Conservation (phyloP, 2,888 invertebrate genomes). For the Campopleginae sp. region DNA sequence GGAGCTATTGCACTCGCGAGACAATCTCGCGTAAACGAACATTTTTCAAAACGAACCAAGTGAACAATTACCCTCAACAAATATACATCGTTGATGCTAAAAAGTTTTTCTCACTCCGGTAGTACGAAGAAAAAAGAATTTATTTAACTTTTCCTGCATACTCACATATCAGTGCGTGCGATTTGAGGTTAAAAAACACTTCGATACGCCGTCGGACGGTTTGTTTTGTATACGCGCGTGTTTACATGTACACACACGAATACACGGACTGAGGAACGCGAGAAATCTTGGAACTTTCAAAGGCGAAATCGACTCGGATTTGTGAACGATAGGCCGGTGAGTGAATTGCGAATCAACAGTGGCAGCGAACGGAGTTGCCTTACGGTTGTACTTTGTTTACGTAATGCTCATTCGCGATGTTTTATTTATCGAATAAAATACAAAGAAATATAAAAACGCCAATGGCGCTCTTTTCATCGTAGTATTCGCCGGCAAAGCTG, state of each 20-base stretch:
- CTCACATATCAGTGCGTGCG: neutral
- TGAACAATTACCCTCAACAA: neutral
- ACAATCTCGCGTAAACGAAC: neutral
- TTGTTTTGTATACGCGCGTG: neutral
- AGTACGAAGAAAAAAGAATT: neutral
- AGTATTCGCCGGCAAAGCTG: neutral
- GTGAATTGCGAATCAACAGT: constrained; percentile 59
- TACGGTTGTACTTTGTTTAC: constrained; percentile 55
- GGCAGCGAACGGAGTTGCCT: constrained; percentile 6
- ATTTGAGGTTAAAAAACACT: neutral
- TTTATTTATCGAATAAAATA: constrained; percentile 31
- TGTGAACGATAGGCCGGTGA: constrained; percentile 46
- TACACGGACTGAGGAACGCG: neutral
- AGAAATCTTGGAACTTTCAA: neutral
- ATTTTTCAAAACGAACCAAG: neutral
- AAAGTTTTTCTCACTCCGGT: neutral
- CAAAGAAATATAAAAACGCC: neutral
- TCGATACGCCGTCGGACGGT: neutral
- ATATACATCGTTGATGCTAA: neutral
- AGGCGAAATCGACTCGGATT: constrained; percentile 10
- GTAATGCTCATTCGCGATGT: constrained; percentile 37
- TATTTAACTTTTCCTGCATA: neutral
- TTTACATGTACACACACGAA: neutral
- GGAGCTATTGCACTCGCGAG: neutral
- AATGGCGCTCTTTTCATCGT: neutral